phyloP scores from a whole-genome alignment of 2,113 vertebrate species.

The Perca schrenkii region DNA sequence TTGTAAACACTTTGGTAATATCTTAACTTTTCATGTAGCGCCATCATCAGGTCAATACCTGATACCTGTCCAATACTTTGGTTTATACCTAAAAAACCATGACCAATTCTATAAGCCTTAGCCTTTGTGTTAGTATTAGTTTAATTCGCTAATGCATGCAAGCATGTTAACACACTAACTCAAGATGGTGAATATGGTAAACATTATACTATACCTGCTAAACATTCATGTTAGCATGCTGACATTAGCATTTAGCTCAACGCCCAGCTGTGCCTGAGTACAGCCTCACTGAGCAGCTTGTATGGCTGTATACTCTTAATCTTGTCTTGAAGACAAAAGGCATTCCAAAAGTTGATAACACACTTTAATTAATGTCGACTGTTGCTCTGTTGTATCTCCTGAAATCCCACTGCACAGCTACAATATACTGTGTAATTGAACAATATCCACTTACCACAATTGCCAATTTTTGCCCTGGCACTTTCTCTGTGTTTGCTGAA shows the following conservation, averaged over 20 bases:
- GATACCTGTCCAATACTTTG: background rate
- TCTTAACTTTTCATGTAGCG: background rate
- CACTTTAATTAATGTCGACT: background rate
- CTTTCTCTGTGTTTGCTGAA: conserved; percentile 12
- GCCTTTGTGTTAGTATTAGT: background rate
- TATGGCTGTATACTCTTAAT: background rate
- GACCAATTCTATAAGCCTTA: background rate
- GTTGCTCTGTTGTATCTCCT: background rate
- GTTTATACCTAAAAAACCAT: background rate
- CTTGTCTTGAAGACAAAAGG: background rate
- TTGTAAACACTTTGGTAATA: background rate
- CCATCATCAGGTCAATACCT: background rate
- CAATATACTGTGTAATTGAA: background rate
- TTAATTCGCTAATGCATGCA: background rate
- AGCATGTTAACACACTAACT: background rate
- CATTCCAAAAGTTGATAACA: background rate
- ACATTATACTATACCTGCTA: background rate
- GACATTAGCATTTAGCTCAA: background rate
- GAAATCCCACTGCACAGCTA: background rate
- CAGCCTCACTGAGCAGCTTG: background rate
- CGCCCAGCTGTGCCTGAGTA: background rate
- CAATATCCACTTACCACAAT: background rate
- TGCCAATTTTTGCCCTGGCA: background rate
- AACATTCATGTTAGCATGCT: background rate
- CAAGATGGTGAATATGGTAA: background rate